These are phyloP conservation scores for Trissoscelio sp. DNA, from an alignment of 2,888 invertebrate species.

Conservation along the genomic window DNA sequence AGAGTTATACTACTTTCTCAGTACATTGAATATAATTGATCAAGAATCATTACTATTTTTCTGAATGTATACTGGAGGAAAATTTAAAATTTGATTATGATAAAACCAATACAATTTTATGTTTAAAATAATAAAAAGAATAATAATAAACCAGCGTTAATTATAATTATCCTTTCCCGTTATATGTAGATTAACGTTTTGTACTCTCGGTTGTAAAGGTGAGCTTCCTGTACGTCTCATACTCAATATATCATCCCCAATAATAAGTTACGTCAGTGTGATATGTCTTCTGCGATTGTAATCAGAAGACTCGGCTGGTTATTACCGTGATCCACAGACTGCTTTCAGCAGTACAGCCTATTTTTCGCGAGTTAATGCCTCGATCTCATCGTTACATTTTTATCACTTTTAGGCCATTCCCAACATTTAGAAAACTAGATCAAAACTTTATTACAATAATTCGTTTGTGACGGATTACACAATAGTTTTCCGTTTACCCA, in stretches of 20 bases:
- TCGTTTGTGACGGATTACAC: background rate
- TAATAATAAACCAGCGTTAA: no score
- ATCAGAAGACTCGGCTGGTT: background rate
- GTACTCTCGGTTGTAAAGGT: constrained; percentile 13
- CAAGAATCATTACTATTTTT: no score
- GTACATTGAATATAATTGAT: no score
- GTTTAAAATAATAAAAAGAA: no score
- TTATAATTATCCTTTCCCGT: background rate
- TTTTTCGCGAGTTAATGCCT: constrained; percentile 25
- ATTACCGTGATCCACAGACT: constrained; percentile 11
- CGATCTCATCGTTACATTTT: constrained; percentile 27
- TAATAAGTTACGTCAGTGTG: constrained; percentile 9
- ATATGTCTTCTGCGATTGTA: constrained; percentile 41
- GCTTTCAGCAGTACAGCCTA: constrained; percentile 9
- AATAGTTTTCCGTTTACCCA: background rate
- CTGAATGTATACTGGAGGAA: no score
- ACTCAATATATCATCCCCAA: constrained; percentile 33
- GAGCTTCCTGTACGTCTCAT: constrained; percentile 2
- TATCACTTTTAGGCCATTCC: background rate
- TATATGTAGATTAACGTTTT: constrained; percentile 25
- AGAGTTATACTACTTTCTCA: no score
- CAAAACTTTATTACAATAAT: constrained; percentile 14
- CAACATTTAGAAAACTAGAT: constrained; percentile 2
- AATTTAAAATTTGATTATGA: no score
- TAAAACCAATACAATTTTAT: no score